Base-by-base conservation (phyloP, 1,140 invertebrate species). In the Microplitis demolitor region DNA sequence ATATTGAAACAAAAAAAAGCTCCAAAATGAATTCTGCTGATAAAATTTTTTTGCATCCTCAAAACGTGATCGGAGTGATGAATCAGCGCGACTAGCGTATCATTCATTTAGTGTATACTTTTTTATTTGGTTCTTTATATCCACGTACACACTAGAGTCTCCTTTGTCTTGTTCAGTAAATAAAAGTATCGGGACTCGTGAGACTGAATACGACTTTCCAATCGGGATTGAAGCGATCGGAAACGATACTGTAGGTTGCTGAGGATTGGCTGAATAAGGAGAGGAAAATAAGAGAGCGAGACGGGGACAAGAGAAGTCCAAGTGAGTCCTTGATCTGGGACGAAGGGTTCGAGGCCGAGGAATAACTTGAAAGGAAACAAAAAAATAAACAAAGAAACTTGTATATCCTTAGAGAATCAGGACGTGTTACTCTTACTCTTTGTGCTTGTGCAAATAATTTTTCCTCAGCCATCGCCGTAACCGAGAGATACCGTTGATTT, bases 261-360 rank as follows among this genome's bases (percentile, higher is more conserved):
- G 45, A 16, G 50, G 35, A 68, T 53, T 56, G 45, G 66, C 34
- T 53, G 51, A 33, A 54, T 45, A 45, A 45, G 39, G 39, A 45
- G 39, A 45, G 39, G 39, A 45, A 45, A 45, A 45, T 45, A 45
- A 45, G 39, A 45, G 39, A 45, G 6, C 39, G 39, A 9, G 11
- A 3, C 39, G 39, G 39, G 6, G 39, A 45, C 39, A 45, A 31
- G 50, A 67, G 50, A 16, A 53, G 31, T 54, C 66, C 31, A 54
- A 51, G 45, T 14, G 66, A 67, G 66, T 67, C 66, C 66, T 67
- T 67, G 66, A 67, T 67, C 66, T 51, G 50, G 39, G 24, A 67
- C 51, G 45, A 67, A 31, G 66, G 66, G 66, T 67, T 67, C 66
- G 66, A 67, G 66, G 50, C 50, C 16, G 66, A 53, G 24, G 33